Base-by-base conservation (phyloP, 1,140 invertebrate species). In the Euglossa dilemma region DNA sequence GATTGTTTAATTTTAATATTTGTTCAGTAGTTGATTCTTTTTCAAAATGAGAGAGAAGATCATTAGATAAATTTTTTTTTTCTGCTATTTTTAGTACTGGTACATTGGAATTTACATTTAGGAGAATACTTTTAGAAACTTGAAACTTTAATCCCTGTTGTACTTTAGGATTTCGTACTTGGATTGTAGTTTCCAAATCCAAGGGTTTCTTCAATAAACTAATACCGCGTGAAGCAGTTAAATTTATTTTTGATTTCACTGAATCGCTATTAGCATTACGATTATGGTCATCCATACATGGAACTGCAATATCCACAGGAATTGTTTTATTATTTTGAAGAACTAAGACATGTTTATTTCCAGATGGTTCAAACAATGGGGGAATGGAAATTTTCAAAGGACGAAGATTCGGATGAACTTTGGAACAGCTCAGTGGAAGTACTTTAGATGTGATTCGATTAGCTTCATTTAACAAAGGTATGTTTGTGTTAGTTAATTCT, bases 311-410 rank as follows among this genome's bases (percentile, higher is more conserved):
- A 57, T 91, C 85, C 1, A 90, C 80, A 12, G 91, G 77, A 23
- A 92, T 85, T 16, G 90, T 79, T 87, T 92, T 89, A 25, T 89
- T 91, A 25, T 93, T 90, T 47, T 91, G 89, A 20, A 92, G 43
- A n/a, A 93, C 52, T 18, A 93, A 73, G 7, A 92, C 67, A 36
- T 88, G 85, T 12, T 92, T 92, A 18, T 80, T 90, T 23, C 77
- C 86, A 20, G 80, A 63, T 5, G 86, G 25, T 9, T 90, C 84
- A 20, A 92, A 90, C 8, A 85, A 36, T 16, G 85, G 54, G 0
- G 93, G 92, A 84, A 93, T 93, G 0, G 89, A 79, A 47, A 93
- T 93, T 79, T 91, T 81, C 11, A 93, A 73, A 23, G 92, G 92
- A 61, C 89, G 75, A 66, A 92, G 87, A 80, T 90, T 91, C 0